Evolutionary conservation across 2,888 invertebrate genomes (phyloP).

Genomic region (Parasteatoda lunata): DNA sequence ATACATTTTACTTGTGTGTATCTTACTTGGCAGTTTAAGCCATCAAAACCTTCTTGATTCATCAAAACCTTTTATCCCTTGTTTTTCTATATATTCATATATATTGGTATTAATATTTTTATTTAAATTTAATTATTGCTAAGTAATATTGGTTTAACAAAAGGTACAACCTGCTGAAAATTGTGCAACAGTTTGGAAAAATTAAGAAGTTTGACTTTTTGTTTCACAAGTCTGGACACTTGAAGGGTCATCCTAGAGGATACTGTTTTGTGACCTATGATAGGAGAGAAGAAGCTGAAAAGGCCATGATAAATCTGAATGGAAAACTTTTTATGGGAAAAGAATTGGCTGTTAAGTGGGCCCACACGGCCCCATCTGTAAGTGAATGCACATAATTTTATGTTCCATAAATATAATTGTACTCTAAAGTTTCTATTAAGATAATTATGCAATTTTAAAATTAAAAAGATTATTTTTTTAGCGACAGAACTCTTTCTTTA

Average conservation of each 20-base stretch:
- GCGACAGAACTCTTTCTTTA: too few species aligned
- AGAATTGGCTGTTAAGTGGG: slow-evolving; percentile 81
- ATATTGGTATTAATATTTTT: too few species aligned
- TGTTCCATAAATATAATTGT: too few species aligned
- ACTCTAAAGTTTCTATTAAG: too few species aligned
- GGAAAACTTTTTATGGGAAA: slow-evolving; percentile 84
- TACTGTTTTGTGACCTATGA: slow-evolving; percentile 93
- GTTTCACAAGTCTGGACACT: slow-evolving; percentile 92
- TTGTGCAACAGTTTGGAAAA: slow-evolving; percentile 93
- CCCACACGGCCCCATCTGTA: slow-evolving; percentile 68
- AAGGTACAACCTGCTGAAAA: slow-evolving; percentile 89
- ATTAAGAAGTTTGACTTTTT: slow-evolving; percentile 97
- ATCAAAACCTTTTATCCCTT: too few species aligned
- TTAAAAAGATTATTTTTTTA: too few species aligned
- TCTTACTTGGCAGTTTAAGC: too few species aligned
- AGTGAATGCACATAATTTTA: background rate
- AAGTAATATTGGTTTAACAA: background rate
- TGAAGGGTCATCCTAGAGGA: slow-evolving; percentile 90
- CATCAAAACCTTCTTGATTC: too few species aligned
- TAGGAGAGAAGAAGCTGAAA: slow-evolving; percentile 81
- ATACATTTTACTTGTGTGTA: too few species aligned
- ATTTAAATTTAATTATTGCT: too few species aligned
- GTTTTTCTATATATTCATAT: too few species aligned
- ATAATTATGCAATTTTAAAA: too few species aligned
- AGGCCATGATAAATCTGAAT: slow-evolving; percentile 83